Base-by-base conservation (phyloP, 2,797 vertebrate species). In the Muscicapa comitata region DNA sequence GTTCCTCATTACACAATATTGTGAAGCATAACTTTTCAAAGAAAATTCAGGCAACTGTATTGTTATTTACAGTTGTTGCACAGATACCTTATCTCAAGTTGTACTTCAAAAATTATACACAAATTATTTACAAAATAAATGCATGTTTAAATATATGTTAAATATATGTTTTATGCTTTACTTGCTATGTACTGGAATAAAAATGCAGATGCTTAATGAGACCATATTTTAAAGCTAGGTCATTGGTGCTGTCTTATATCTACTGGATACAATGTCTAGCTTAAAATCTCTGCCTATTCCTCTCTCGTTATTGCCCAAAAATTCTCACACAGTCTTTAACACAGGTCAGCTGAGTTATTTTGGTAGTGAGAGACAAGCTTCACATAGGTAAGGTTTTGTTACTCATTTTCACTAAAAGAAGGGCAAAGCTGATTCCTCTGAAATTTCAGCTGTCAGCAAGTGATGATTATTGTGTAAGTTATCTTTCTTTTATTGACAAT, bases 291-390 rank as follows among this genome's bases (percentile, higher is more conserved):
- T 96, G 50, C 74, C 72, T 94, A 33, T 94, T 95, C 71, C 75
- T 95, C 86, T 92, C 84, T 87, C 93, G 82, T 95, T 94, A 91
- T 86, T 96, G 65, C 35, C 71, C 50, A 75, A 85, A 15, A 68
- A 75, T 91, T 93, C 89, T 89, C 90, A 86, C 83, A 62, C 63
- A 93, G 88, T 76, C 58, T 95, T 91, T 96, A 94, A 79, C 59
- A 92, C 65, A 93, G 95, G 94, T 95, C 95, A 96, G 71, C 91
- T 97, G 94, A 76, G 40, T 90, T 96, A 90, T 96, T 97, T 96
- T 91, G 92, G 88, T 76, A 96, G 93, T 82, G 94, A 95, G 95
- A 95, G 57, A 57, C 68, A 90, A 90, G 50, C n/a, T 85, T 95
- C 78, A 75, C 35, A 59, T 24, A 84, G 55, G 70, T 75, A 79